Evolutionary conservation across 2,888 invertebrate species (phyloP).

Genomic region (Apoderus coryli): DNA sequence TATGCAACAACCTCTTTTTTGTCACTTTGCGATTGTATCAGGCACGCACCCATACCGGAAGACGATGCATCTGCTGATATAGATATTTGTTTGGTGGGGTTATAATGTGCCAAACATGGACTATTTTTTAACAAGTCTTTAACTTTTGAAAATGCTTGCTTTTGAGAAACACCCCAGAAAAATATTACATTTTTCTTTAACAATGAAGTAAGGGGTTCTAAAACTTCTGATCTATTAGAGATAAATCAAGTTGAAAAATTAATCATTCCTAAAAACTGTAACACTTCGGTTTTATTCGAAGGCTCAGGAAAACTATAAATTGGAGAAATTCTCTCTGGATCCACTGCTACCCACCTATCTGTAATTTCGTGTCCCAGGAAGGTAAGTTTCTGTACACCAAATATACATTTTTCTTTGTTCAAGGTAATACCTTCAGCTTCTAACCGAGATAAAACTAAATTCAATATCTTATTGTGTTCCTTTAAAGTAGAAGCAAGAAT

Average conservation of each 20-base stretch:
- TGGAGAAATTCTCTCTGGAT: slow-evolving; percentile 14
- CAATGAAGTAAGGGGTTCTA: slow-evolving; percentile 9
- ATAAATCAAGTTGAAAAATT: slow-evolving; percentile 11
- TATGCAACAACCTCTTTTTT: slow-evolving; percentile 10
- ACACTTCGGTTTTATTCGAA: slow-evolving; percentile 14
- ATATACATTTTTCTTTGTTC: slow-evolving; percentile 21
- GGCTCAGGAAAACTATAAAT: slow-evolving; percentile 16
- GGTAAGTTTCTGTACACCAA: slow-evolving; percentile 16
- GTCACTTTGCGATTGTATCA: slow-evolving; percentile 6
- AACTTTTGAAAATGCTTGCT: slow-evolving; percentile 7
- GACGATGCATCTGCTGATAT: slow-evolving; percentile 11
- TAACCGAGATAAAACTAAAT: slow-evolving; percentile 15
- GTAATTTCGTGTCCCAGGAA: slow-evolving; percentile 21
- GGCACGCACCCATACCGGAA: slow-evolving; percentile 10
- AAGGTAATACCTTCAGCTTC: slow-evolving; percentile 17
- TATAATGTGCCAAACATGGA: slow-evolving; percentile 9
- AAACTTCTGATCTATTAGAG: slow-evolving; percentile 5
- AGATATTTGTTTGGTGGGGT: slow-evolving; percentile 7
- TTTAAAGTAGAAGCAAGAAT: too few species aligned
- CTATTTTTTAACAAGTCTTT: slow-evolving; percentile 8
- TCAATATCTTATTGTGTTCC: slow-evolving; percentile 16
- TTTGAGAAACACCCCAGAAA: slow-evolving; percentile 9
- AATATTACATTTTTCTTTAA: slow-evolving; percentile 7
- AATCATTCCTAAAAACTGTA: slow-evolving; percentile 11
- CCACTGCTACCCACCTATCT: slow-evolving; percentile 14